Evolutionary conservation across 2,888 invertebrate species (phyloP), one percentile per base, ranked within the genome.

Genomic region (Peribatodes rhomboidaria): DNA sequence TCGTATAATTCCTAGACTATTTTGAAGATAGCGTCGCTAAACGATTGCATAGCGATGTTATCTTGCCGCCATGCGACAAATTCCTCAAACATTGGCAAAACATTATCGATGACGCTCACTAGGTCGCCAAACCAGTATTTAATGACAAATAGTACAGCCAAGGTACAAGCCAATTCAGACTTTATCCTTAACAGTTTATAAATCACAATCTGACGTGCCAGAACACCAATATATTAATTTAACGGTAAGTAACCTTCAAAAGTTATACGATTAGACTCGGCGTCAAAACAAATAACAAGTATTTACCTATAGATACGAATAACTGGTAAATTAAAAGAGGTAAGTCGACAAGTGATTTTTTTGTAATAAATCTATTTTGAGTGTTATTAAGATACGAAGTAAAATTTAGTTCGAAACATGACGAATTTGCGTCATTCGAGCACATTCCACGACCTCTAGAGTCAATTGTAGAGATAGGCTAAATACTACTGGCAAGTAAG

Each of bases 71-170:
- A 37, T 55, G 47, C 62, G 56, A 72, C 67, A 71, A 58, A 71
- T 70, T 62, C 57, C 66, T 70, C 11, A 73, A 70, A 73, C 74
- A 70, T 71, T 67, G 73, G 68, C 70, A 74, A 71, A 73, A 57
- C 67, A 42, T 57, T 63, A 47, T 53, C 52, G 72, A 73, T 76
- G 73, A 77, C 74, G 78, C 69, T 69, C 72, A 79, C 77, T 80
- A 76, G 82, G 82, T 83, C 83, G 79, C 78, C 78, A 84, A 85
- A 86, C 85, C 81, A 80, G 86, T 82, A 81, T 80, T 71, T 67
- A 78, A 77, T 78, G 75, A 80, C 77, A 78, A 82, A 82, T 69
- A 77, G 65, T 72, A 72, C 67, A 67, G 64, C 54, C 44, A 31
- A 49, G n/a, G 20, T 33, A 65, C 69, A 70, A 18, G 54, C 42